Conservation (phyloP, 2,888 invertebrate genomes). For the Chymomyza amoena region DNA sequence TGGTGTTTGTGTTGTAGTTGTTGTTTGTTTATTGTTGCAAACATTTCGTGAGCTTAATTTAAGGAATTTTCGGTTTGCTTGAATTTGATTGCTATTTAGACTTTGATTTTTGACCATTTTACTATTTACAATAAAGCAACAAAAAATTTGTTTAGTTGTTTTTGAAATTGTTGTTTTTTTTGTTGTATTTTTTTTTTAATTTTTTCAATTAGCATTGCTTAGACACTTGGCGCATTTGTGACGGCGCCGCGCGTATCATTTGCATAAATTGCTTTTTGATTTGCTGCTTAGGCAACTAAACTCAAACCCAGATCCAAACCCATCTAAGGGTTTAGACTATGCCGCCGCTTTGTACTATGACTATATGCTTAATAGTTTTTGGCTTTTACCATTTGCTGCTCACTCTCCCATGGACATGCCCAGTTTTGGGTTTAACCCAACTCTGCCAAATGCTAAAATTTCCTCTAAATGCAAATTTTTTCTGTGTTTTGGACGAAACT, state of each 20-base stretch:
- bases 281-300: constrained; percentile 49
- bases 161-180: not conserved
- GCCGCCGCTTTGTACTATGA: not conserved
- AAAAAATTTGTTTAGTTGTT: not conserved
- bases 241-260: constrained; percentile 68
- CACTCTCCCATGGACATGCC: constrained; percentile 40
- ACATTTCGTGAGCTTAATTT: constrained; percentile 75
- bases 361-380: not conserved
- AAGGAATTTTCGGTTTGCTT: constrained; percentile 58
- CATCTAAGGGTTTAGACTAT: not conserved
- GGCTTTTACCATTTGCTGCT: constrained; percentile 10
- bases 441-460: constrained; percentile 17
- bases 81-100: constrained; percentile 67
- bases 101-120: constrained; percentile 52
- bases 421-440: constrained; percentile 38
- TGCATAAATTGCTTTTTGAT: constrained; percentile 67
- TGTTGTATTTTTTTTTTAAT: constrained; percentile 29
- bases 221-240: constrained; percentile 69
- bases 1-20: constrained; percentile 25
- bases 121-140: not conserved
- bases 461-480: constrained; percentile 34
- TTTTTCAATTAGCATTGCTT: constrained; percentile 67
- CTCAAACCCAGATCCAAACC: not conserved
- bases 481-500: not conserved
- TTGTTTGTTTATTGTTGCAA: constrained; percentile 15